phyloP scores from a whole-genome alignment of 53 echinoderm and acorn worm species.

The Antedon mediterranea region DNA sequence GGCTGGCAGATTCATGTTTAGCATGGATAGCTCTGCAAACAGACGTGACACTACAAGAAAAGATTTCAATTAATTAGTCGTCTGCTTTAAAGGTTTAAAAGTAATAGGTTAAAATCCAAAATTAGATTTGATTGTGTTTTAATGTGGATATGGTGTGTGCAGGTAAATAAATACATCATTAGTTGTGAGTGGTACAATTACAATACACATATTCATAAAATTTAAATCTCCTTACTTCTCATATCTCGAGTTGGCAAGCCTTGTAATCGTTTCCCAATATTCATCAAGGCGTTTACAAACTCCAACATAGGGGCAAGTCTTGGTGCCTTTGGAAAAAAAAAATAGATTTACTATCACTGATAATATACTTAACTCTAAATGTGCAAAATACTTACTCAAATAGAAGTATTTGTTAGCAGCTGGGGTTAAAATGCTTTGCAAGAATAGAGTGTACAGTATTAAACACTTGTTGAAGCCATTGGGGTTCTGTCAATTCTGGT shows the following conservation, averaged over 20 bases:
- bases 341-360: background rate
- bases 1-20: slow-evolving; percentile 89
- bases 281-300: slow-evolving; percentile 73
- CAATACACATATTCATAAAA: background rate
- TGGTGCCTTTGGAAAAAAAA: slow-evolving; percentile 48
- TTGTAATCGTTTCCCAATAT: slow-evolving; percentile 60
- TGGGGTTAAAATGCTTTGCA: no score
- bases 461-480: no score
- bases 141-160: background rate
- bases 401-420: no score
- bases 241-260: slow-evolving; percentile 85
- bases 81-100: no score
- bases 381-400: no score
- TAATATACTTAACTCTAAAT: no score
- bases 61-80: no score
- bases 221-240: slow-evolving; percentile 51
- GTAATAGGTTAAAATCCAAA: background rate
- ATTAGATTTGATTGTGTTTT: background rate
- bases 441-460: no score
- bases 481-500: no score
- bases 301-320: slow-evolving; percentile 74
- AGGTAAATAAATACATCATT: no score
- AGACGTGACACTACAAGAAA: slow-evolving; percentile 43
- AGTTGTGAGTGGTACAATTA: no score
- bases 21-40: slow-evolving; percentile 64